phyloP scores from a whole-genome alignment of 2,113 vertebrate species.

The Heterocephalus glaber region DNA sequence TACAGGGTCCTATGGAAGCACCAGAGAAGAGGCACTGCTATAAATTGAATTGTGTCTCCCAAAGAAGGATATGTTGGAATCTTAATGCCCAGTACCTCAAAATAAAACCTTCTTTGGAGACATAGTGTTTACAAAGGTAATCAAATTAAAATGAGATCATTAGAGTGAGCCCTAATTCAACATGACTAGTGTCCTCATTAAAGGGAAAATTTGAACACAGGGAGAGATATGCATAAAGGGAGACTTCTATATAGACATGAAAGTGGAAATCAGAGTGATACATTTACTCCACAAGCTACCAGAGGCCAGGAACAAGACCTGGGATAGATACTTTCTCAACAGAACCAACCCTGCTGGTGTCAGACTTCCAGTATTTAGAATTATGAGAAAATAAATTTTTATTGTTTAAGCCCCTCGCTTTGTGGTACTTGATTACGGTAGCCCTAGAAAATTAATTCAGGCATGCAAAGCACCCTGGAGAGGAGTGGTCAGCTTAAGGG shows the following conservation, averaged over 20 bases:
- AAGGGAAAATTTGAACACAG: background rate
- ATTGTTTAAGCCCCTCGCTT: background rate
- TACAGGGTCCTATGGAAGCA: background rate
- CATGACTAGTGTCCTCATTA: background rate
- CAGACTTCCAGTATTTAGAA: background rate
- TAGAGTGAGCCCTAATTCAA: background rate
- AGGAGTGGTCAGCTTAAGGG: background rate
- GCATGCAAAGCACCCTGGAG: background rate
- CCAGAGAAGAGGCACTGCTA: background rate
- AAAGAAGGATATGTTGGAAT: background rate
- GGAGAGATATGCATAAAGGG: background rate
- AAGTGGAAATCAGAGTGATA: background rate
- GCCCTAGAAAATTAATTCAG: background rate
- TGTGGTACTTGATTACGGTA: background rate
- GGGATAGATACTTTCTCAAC: background rate
- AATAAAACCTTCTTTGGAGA: slow-evolving; percentile 9
- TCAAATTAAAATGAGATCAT: slow-evolving; percentile 37
- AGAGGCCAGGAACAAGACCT: background rate
- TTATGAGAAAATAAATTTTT: background rate
- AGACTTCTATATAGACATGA: background rate
- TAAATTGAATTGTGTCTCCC: background rate
- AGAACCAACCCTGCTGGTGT: background rate
- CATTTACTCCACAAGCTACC: background rate
- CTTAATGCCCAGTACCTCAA: background rate
- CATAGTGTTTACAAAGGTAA: background rate